Base-by-base conservation (phyloP, 2,888 invertebrate species). In the Chironomus riparius region DNA sequence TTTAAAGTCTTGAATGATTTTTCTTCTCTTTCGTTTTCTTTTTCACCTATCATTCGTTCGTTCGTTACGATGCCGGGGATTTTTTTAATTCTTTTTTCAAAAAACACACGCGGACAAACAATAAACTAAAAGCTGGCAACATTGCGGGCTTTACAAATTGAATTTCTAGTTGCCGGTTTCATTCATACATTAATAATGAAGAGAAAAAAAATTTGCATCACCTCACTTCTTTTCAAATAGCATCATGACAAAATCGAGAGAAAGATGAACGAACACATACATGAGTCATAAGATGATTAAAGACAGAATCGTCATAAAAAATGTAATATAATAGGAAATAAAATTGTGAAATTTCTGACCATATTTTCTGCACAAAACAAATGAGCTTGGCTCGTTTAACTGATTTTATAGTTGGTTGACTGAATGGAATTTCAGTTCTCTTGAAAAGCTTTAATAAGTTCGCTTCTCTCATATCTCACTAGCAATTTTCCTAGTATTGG, bases 81-180 rank as follows among this genome's bases (percentile, higher is more conserved):
- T 28, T 38, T 38, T 10, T 38, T 38, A 69, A 28, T 65, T 21
- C 4, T 70, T 48, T 50, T 50, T 50, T 15, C 22, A 13, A 15
- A 24, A 73, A 62, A 73, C 62, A 38, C 72, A 73, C 72, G 72
- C 72, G 72, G 72, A 62, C 28, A 38, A 38, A 38, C 38, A 10
- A 38, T 38, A 7, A 15, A 22, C n/a, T n/a, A 38, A 74, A 73
- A 74, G 47, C 38, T 74, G 74, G 74, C 74, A 74, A 74, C 74
- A 38, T 10, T 56, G 72, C 47, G 50, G n/a, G n/a, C 18, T 56
- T 56, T 18, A 15, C 24, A 21, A 38, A 38, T 38, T 38, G 38
- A 10, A 38, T 38, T 38, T 65, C 56, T 56, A 56, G 56, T 38
- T 56, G 56, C 65, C 65, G 65, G 65, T 24, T 65, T 65, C 24